A percentile compares a stretch with the other conserved stretches of the same genome.
These are phyloP conservation scores for Pollenia angustigena DNA, from an alignment of 2,888 invertebrate genomes.

Conservation along the genomic window DNA sequence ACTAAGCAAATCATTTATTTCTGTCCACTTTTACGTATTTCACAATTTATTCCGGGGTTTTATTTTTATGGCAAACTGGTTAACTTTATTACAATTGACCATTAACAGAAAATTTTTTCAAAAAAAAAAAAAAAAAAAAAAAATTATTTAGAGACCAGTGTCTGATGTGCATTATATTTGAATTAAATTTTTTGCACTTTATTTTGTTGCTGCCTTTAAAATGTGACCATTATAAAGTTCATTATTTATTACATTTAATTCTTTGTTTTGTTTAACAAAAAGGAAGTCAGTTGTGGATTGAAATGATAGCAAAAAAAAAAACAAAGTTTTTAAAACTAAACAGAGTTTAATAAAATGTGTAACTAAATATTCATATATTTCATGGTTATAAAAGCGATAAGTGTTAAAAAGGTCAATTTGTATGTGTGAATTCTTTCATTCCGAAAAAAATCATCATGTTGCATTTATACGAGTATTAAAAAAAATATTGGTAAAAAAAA, in stretches of 20 bases:
- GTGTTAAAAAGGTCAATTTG: slow-evolving; percentile 72
- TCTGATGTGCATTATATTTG: slow-evolving; percentile 42
- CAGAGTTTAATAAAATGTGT: slow-evolving; percentile 62
- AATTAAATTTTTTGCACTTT: slow-evolving; percentile 41
- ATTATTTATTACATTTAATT: slow-evolving; percentile 69
- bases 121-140: no score
- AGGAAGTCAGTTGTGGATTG: slow-evolving; percentile 67
- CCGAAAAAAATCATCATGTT: slow-evolving; percentile 3
- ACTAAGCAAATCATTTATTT: no score
- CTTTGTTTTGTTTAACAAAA: slow-evolving; percentile 65
- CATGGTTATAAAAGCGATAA: slow-evolving; percentile 65
- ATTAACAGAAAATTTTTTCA: no score
- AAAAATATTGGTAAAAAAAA: slow-evolving; percentile 9
- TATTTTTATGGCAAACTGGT: no score
- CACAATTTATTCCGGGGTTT: no score
- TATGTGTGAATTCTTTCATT: slow-evolving; percentile 59
- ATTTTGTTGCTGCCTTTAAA: slow-evolving; percentile 59
- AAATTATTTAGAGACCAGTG: slow-evolving; percentile 11
- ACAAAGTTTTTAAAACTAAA: slow-evolving; percentile 21
- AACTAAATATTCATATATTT: slow-evolving; percentile 73
- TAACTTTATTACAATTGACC: no score
- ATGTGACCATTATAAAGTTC: slow-evolving; percentile 70
- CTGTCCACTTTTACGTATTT: neutral
- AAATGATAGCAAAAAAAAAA: slow-evolving; percentile 32
- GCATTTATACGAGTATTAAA: neutral